Conservation (phyloP, 2,797 vertebrate species). For the Pipistrellus pipistrellus region DNA sequence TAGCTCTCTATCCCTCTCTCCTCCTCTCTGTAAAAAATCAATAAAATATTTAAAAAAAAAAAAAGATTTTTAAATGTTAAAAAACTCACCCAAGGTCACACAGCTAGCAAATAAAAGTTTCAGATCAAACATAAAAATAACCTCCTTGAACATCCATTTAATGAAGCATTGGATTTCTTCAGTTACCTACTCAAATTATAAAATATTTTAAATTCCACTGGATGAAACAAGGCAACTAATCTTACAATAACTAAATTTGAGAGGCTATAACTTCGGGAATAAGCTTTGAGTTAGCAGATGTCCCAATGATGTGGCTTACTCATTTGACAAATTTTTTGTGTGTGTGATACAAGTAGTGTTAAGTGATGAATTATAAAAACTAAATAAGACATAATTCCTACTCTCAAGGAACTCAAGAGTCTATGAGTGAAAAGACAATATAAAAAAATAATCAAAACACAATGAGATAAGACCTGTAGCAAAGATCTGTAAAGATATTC, state of each 20-base stretch:
- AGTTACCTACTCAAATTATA: conserved; percentile 12
- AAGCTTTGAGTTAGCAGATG: background rate
- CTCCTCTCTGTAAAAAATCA: too few species aligned
- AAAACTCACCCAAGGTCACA: conserved; percentile 38
- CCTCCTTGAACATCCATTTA: background rate
- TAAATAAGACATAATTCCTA: background rate
- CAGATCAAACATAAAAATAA: conserved; percentile 41
- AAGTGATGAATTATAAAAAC: conserved; percentile 11
- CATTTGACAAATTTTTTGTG: background rate
- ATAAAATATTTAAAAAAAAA: too few species aligned
- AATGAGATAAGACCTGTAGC: background rate
- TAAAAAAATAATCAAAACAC: background rate
- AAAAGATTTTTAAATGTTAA: background rate
- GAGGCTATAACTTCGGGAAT: background rate
- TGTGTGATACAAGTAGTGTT: background rate
- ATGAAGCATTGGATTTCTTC: conserved; percentile 38
- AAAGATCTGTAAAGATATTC: background rate
- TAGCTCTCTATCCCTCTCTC: too few species aligned
- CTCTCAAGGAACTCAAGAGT: conserved; percentile 24
- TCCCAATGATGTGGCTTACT: background rate
- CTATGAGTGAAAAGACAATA: conserved; percentile 31
- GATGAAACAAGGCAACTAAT: background rate
- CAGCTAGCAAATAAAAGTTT: conserved; percentile 13
- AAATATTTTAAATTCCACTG: conserved; percentile 35
- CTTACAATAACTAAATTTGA: background rate